A percentile compares a stretch with the other conserved stretches of the same genome.
phyloP scores from a whole-genome alignment of 2,113 vertebrate species.

The Platichthys stellatus region DNA sequence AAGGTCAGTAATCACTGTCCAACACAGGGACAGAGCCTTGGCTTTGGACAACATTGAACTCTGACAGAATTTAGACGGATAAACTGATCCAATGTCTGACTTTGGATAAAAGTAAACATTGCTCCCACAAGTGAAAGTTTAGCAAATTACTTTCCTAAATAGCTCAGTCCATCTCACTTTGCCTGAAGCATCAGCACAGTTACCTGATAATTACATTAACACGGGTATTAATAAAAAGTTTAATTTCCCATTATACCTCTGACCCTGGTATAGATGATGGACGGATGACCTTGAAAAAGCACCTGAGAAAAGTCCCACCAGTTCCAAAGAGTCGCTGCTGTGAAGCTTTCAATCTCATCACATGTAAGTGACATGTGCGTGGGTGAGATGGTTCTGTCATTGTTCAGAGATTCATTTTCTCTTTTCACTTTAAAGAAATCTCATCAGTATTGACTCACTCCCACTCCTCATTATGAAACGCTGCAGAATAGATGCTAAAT shows the following conservation, averaged over 20 bases:
- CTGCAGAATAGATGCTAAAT: not conserved
- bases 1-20: conserved; percentile 25
- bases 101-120: not conserved
- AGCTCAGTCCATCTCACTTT: no score
- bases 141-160: not conserved
- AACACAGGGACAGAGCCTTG: not conserved
- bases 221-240: no score
- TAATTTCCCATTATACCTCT: no score
- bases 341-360: no score
- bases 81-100: not conserved
- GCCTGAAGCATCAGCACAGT: no score
- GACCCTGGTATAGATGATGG: not conserved
- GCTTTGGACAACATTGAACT: conserved; percentile 3
- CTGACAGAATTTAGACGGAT: not conserved
- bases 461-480: not conserved
- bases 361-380: no score
- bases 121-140: not conserved
- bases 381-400: no score
- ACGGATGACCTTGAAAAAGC: not conserved
- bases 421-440: not conserved
- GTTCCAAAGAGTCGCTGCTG: no score
- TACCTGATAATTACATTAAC: no score
- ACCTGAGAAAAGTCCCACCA: not conserved
- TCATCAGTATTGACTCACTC: not conserved
- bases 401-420: not conserved